Conservation (phyloP, 2,888 invertebrate genomes). For the Anoncus sp. region DNA sequence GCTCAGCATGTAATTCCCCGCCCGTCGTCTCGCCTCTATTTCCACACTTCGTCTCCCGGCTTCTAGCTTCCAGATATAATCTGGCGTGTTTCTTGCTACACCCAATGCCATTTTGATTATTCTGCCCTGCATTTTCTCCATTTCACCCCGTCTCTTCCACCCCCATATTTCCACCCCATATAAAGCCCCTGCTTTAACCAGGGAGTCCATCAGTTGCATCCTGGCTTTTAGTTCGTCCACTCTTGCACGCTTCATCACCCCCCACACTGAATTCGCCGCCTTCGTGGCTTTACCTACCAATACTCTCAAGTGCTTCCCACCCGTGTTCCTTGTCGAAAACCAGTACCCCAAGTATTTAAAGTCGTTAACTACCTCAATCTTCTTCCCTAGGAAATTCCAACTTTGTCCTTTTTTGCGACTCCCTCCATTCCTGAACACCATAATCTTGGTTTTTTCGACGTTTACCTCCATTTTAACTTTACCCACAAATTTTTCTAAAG, state of each 20-base stretch:
- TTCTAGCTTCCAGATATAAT: not conserved
- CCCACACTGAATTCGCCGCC: not conserved
- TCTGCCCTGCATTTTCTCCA: slow-evolving; percentile 15
- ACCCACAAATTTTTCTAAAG: no score
- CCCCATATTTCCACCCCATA: not conserved
- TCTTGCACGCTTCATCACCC: not conserved
- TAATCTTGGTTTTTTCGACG: not conserved
- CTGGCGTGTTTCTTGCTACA: not conserved
- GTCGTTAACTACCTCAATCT: not conserved
- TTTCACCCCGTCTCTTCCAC: slow-evolving; percentile 10
- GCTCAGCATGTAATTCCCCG: no score
- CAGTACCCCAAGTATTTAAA: not conserved
- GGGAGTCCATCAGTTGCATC: not conserved
- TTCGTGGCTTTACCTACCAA: not conserved
- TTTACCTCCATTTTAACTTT: not conserved
- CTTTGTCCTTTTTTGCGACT: not conserved
- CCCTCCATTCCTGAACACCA: not conserved
- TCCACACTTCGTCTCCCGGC: no score
- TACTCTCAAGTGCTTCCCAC: not conserved
- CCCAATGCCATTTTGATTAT: not conserved
- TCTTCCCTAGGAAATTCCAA: no score
- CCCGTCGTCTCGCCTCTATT: no score
- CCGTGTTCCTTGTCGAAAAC: not conserved
- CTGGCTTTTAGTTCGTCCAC: not conserved
- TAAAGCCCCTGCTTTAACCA: not conserved